Conservation (phyloP, 2,888 invertebrate species). For the Dexiosoma caninum region DNA sequence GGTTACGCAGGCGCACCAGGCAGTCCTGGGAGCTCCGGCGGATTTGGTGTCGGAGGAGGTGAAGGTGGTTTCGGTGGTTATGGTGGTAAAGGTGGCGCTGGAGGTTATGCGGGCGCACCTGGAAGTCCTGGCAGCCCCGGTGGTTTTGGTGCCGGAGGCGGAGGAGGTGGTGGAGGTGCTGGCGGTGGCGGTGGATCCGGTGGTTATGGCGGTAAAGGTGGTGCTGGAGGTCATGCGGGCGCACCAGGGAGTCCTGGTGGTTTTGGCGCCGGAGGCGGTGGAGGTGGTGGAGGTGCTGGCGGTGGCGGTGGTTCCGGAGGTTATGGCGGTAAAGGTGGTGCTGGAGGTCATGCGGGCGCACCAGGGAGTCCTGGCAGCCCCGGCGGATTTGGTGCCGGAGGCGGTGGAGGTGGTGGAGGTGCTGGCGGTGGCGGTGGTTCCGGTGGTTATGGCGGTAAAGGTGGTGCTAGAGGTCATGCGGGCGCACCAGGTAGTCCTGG, state of each 20-base stretch:
- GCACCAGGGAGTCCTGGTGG: not conserved
- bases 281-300: slow-evolving; percentile 6
- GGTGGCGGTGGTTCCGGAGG: slow-evolving; percentile 7
- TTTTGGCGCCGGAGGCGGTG: too few species aligned
- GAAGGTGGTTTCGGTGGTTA: not conserved
- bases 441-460: not conserved
- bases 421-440: not conserved
- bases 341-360: slow-evolving; percentile 12
- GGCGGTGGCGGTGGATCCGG: slow-evolving; percentile 26
- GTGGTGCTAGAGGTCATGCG: not conserved
- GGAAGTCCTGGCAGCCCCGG: not conserved
- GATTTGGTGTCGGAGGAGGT: not conserved
- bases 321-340: not conserved
- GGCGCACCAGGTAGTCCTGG: slow-evolving; percentile 6
- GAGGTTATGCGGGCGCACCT: not conserved
- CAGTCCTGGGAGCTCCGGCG: not conserved
- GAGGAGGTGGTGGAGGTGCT: not conserved
- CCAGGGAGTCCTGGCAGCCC: not conserved
- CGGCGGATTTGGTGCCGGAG: slow-evolving; percentile 16
- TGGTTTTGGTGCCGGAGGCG: not conserved
- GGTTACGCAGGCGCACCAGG: not conserved
- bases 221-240: not conserved
- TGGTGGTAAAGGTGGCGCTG: slow-evolving; percentile 8
- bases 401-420: not conserved
- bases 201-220: not conserved